Evolutionary conservation across 2,888 invertebrate genomes (phyloP).

Genomic region (Penaeus monodon): DNA sequence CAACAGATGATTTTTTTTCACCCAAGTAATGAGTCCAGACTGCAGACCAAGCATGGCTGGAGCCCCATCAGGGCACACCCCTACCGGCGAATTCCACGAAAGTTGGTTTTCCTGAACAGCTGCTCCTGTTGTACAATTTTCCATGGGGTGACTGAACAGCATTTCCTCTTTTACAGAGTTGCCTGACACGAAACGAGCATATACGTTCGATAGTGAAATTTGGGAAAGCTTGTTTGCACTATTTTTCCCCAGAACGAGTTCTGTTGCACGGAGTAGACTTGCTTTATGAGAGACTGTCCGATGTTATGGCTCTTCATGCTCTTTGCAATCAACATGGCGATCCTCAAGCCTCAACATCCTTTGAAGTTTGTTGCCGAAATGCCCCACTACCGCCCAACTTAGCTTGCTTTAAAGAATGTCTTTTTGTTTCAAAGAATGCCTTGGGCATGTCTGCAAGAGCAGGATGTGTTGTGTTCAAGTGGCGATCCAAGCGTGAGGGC

Average conservation of each 20-base stretch:
- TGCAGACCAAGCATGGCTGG: constrained; percentile 19
- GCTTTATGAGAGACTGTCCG: constrained; percentile 13
- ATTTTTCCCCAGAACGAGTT: background rate
- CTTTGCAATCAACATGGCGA: constrained; percentile 7
- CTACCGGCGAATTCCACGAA: constrained; percentile 1
- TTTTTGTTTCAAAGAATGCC: constrained; percentile 46
- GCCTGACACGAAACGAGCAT: background rate
- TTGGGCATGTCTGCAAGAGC: constrained; percentile 45
- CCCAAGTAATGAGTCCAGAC: constrained; percentile 9
- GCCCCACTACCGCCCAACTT: constrained; percentile 27
- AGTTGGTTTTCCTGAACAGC: constrained; percentile 12
- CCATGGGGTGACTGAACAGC: background rate
- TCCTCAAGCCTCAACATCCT: no score
- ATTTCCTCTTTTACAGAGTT: no score
- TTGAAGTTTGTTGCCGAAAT: constrained; percentile 11
- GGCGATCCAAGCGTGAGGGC: constrained; percentile 36
- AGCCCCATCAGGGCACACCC: constrained; percentile 19
- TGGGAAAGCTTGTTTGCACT: background rate
- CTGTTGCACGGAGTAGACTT: no score
- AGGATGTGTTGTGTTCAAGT: no score
- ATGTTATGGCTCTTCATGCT: constrained; percentile 22
- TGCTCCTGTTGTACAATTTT: background rate
- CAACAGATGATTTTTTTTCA: constrained; percentile 8
- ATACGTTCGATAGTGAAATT: background rate
- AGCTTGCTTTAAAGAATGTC: constrained; percentile 24